Percentiles rank a stretch among this genome's conserved stretches.
Conservation (phyloP, 2,888 invertebrate species). For the Ennomos quercinarius region DNA sequence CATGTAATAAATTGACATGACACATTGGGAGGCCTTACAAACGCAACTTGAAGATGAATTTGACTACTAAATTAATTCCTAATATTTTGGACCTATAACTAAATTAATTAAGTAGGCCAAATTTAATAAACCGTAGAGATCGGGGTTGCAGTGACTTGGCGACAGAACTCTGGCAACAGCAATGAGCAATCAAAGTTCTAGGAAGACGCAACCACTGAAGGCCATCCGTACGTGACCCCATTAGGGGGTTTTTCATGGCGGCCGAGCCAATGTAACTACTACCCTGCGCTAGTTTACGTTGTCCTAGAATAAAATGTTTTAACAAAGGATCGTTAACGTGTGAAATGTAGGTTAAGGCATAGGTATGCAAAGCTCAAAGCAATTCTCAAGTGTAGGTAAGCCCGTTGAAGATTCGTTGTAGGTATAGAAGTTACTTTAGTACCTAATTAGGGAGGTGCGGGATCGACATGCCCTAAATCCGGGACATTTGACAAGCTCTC, state of each 20-base stretch:
- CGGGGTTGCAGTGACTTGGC: slow-evolving; percentile 30
- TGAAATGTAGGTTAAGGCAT: slow-evolving; percentile 19
- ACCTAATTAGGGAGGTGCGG: slow-evolving; percentile 34
- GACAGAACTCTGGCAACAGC: slow-evolving; percentile 33
- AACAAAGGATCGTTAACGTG: slow-evolving; percentile 46
- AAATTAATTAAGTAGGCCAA: slow-evolving; percentile 29
- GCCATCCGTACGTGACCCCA: slow-evolving; percentile 61
- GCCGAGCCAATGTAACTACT: slow-evolving; percentile 44
- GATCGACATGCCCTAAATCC: slow-evolving; percentile 39
- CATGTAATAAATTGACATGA: slow-evolving; percentile 6
- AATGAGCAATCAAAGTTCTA: slow-evolving; percentile 48
- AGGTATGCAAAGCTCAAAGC: slow-evolving; percentile 14
- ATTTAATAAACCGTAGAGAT: slow-evolving; percentile 22
- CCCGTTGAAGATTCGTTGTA: slow-evolving; percentile 13
- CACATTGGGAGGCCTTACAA: neutral
- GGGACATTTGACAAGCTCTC: slow-evolving; percentile 37
- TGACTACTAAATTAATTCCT: neutral
- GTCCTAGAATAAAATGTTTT: slow-evolving; percentile 48
- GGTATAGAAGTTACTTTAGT: slow-evolving; percentile 19
- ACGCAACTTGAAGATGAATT: slow-evolving; percentile 1
- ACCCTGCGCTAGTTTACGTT: slow-evolving; percentile 34
- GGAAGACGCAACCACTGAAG: slow-evolving; percentile 50
- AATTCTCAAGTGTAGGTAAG: slow-evolving; percentile 12
- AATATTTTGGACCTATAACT: neutral
- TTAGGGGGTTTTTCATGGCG: slow-evolving; percentile 56